Conservation (phyloP, 2,888 invertebrate species). For the Teleiodes luculella region DNA sequence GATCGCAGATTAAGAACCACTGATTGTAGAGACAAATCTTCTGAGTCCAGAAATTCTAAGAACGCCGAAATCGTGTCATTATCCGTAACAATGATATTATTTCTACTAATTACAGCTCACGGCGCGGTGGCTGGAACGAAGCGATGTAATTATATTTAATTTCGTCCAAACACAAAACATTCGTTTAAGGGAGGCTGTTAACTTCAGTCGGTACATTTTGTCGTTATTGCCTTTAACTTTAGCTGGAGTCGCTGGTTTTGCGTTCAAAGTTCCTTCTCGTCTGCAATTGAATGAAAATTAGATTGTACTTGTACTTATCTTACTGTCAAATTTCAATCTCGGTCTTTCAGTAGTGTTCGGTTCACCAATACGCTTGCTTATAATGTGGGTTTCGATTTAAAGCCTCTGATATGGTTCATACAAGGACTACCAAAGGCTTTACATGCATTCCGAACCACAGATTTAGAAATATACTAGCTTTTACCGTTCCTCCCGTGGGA, state of each 20-base stretch:
- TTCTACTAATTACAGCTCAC: constrained; percentile 16
- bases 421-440: too few relatives aligned
- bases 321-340: too few relatives aligned
- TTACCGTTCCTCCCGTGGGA: too few relatives aligned
- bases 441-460: too few relatives aligned
- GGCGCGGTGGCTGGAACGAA: constrained; percentile 16
- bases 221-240: background rate
- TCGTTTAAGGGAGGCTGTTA: constrained; percentile 19
- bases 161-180: constrained; percentile 24
- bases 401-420: too few relatives aligned
- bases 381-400: too few relatives aligned
- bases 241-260: background rate
- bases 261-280: background rate
- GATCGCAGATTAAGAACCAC: too few relatives aligned
- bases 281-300: background rate
- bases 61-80: constrained; percentile 3
- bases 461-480: too few relatives aligned
- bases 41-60: background rate
- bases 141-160: constrained; percentile 25
- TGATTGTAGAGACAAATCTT: background rate
- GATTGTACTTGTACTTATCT: too few relatives aligned
- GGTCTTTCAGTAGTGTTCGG: too few relatives aligned
- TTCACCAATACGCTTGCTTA: too few relatives aligned
- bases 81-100: constrained; percentile 21
- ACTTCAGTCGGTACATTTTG: constrained; percentile 1